Percentiles rank a stretch among this genome's conserved stretches.
Conservation (phyloP, 2,888 invertebrate species). For the Ischnus inquisitorius region DNA sequence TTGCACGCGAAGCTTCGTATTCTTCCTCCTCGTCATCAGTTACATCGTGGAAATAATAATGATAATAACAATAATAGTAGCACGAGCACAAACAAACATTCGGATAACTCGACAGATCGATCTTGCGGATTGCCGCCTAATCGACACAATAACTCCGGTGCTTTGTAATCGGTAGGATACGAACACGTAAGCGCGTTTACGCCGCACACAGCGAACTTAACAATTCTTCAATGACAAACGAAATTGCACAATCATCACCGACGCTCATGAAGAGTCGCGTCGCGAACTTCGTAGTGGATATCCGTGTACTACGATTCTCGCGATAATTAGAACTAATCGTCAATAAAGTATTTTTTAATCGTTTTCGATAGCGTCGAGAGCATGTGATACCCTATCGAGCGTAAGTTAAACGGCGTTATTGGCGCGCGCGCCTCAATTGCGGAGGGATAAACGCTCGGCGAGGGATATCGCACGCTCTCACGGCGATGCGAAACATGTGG, state of each 20-base stretch:
- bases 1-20: not conserved
- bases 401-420: too few species aligned
- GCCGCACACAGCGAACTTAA: not conserved
- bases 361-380: too few species aligned
- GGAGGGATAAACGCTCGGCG: too few species aligned
- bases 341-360: not conserved
- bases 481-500: too few species aligned
- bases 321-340: not conserved
- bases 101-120: slow-evolving; percentile 25
- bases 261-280: not conserved
- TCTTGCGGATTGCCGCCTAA: slow-evolving; percentile 9
- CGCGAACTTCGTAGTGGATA: not conserved
- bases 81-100: not conserved
- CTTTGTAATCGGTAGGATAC: not conserved
- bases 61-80: not conserved
- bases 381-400: too few species aligned
- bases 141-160: not conserved
- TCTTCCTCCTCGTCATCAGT: slow-evolving; percentile 12
- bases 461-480: too few species aligned
- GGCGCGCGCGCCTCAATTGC: too few species aligned
- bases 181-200: not conserved
- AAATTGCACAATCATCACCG: slow-evolving; percentile 36
- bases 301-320: not conserved
- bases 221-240: slow-evolving; percentile 39
- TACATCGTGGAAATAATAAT: not conserved